A percentile compares a stretch with the other conserved stretches of the same genome.
Evolutionary conservation across 53 echinoderm and acorn worm genomes (phyloP).

Genomic region (Luidia sarsii): DNA sequence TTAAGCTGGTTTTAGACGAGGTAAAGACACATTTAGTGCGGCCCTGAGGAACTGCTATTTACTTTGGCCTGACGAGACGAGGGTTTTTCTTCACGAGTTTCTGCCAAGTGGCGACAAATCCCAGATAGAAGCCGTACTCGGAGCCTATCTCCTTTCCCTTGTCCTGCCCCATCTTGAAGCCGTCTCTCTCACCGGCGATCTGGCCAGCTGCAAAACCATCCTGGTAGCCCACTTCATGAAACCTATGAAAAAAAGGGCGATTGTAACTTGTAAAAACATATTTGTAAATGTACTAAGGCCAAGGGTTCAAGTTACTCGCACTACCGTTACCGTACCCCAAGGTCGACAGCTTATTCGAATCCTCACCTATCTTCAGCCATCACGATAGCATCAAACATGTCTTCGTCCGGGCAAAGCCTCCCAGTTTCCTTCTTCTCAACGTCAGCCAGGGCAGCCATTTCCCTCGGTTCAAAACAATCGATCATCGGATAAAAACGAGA

Average conservation of each 20-base stretch:
- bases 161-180: constrained; percentile 51
- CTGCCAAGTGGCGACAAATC: constrained; percentile 59
- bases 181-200: constrained; percentile 34
- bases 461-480: too few species aligned
- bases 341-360: background rate
- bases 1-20: too few species aligned
- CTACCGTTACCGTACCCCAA: background rate
- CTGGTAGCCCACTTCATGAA: constrained; percentile 45
- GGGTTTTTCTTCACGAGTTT: constrained; percentile 33
- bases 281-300: background rate
- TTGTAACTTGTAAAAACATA: background rate
- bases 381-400: constrained; percentile 46
- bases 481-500: too few species aligned
- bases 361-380: constrained; percentile 62
- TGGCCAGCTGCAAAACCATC: constrained; percentile 51
- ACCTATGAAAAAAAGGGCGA: constrained; percentile 35
- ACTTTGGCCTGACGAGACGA: constrained; percentile 21
- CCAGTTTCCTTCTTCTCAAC: too few species aligned
- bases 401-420: constrained; percentile 47
- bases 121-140: constrained; percentile 67
- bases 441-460: too few species aligned
- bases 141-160: constrained; percentile 58
- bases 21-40: too few species aligned
- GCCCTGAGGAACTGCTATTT: too few species aligned
- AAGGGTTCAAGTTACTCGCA: too few species aligned